Evolutionary conservation across 2,797 vertebrate genomes (phyloP).

Genomic region (Micrastur ruficollis): DNA sequence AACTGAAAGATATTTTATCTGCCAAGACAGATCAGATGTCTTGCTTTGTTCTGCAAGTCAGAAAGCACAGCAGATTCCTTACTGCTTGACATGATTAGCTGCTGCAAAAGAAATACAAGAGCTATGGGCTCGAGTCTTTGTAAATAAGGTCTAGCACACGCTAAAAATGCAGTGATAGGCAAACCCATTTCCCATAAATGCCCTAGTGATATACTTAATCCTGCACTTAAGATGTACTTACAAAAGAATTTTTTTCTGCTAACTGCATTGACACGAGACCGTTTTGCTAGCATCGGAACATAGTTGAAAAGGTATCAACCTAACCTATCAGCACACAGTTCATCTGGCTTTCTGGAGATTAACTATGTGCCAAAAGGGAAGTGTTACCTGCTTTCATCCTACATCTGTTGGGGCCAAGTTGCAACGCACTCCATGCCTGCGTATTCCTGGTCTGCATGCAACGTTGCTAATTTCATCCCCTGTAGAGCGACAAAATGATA

Average conservation of each 20-base stretch:
- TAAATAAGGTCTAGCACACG: neutral
- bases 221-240: neutral
- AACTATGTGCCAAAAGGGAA: neutral
- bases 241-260: neutral
- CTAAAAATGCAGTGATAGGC: neutral
- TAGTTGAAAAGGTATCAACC: neutral
- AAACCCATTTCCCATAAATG: neutral
- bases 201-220: neutral
- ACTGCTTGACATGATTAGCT: neutral
- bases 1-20: neutral
- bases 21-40: neutral
- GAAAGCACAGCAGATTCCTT: neutral
- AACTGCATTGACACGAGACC: neutral
- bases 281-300: neutral
- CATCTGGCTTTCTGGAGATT: neutral
- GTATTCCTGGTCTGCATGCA: neutral
- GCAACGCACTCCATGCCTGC: neutral
- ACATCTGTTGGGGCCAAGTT: neutral
- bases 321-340: neutral
- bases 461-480: neutral
- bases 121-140: neutral
- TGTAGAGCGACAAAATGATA: accelerated
- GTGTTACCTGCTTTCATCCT: neutral
- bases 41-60: constrained; percentile 6
- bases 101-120: neutral